Conservation (phyloP, 1,140 invertebrate genomes). For the Monochamus saltuarius region DNA sequence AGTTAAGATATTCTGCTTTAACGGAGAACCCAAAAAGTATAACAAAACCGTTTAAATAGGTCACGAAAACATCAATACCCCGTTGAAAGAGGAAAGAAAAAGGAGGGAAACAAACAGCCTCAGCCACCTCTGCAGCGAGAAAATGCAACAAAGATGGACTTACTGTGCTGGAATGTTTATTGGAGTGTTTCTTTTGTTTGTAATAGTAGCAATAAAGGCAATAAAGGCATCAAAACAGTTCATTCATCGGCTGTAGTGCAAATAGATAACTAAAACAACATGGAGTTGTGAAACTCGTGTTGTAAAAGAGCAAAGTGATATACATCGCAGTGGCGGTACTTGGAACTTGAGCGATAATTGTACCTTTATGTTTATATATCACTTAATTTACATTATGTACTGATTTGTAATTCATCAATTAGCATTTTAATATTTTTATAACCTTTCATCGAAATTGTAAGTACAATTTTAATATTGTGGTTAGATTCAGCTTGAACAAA, state of each 20-base stretch:
- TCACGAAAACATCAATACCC: conserved; percentile 23
- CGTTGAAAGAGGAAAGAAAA: conserved; percentile 11
- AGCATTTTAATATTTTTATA: too few species aligned
- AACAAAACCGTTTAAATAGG: conserved; percentile 9
- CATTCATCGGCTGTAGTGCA: conserved; percentile 39
- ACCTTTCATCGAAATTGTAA: too few species aligned
- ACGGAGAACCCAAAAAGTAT: neutral
- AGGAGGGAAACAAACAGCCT: conserved; percentile 11
- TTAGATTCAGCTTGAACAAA: too few species aligned
- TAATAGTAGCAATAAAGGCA: conserved; percentile 44
- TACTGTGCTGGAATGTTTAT: conserved; percentile 39
- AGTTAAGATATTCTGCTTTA: neutral
- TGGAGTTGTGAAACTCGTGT: conserved; percentile 40
- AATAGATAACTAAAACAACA: conserved; percentile 43
- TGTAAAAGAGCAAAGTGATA: conserved; percentile 30
- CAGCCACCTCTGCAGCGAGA: neutral
- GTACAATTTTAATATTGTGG: too few species aligned
- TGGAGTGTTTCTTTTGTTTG: conserved; percentile 43
- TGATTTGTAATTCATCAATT: too few species aligned
- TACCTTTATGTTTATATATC: too few species aligned
- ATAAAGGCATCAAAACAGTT: conserved; percentile 45
- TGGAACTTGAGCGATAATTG: neutral
- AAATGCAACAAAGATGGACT: conserved; percentile 28
- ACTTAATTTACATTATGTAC: too few species aligned
- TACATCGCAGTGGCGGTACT: conserved; percentile 1